Evolutionary conservation across 2,888 invertebrate genomes (phyloP), one percentile per base, ranked within the genome.

Genomic region (Cheilosia soror): DNA sequence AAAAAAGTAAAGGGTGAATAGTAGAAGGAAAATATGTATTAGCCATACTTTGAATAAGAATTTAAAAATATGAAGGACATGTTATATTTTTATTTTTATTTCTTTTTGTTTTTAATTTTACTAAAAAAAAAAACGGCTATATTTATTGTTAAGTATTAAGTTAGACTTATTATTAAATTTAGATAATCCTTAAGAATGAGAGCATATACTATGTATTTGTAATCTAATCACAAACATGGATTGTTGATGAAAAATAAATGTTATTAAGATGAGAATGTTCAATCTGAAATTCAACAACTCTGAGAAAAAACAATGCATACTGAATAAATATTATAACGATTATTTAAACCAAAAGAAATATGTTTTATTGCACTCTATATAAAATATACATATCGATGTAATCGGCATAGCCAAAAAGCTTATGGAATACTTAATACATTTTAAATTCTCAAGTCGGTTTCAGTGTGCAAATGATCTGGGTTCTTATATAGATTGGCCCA

Each of bases 281-380:
- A 62, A 66, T 66, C 58, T 65, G 2, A 57, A 62, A 72, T 57
- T 5, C 9, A 7, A 29, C 3, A 55, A 29, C 11, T 42, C 13
- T 31, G 20, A 42, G 6, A 77, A 60, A 47, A 29, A 44, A 33
- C 53, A 51, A 60, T 58, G 40, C 65, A 47, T 77, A 37, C 42
- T 9, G 44, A 51, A 65, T 47, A 82, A 82, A 65, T 73, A 73
- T 73, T 79, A 63, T 77, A 66, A 78, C 42, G 60, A 77, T 78
- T 25, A 71, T 47, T 40, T 57, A 44, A 60, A 53, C 33, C 33
- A 15, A 33, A 31, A 20, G 7, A 4, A 25, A 53, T 27, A n/a
- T 25, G 11, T 62, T 51, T 62, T 58, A 6, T 40, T 11, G 9
- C 44, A 2, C 13, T 51, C 15, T 47, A 15, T 13, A 15, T 37